phyloP scores from a whole-genome alignment of 2,113 vertebrate species.

The Anseranas semipalmata region DNA sequence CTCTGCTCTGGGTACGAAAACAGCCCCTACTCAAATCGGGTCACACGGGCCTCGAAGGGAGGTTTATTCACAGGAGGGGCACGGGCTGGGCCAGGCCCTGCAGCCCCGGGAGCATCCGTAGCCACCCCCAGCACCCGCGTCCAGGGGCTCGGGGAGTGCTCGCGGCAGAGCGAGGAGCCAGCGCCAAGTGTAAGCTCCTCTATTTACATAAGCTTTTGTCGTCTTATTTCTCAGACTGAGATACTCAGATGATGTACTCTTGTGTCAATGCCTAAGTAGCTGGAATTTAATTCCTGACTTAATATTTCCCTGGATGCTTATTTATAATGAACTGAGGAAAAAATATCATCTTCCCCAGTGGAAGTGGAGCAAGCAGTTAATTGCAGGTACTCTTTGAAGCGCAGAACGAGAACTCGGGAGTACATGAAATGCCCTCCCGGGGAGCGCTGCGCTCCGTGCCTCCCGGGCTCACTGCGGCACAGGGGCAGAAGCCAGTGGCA shows the following conservation, averaged over 20 bases:
- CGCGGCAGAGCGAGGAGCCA: neutral
- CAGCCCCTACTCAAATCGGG: no score
- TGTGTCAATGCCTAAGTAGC: neutral
- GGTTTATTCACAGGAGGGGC: no score
- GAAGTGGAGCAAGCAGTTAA: neutral
- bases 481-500: neutral
- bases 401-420: rapidly evolving
- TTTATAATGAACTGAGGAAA: neutral
- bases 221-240: neutral
- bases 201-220: neutral
- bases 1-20: no score
- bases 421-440: neutral
- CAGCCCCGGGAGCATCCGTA: neutral
- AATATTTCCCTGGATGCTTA: neutral
- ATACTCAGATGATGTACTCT: neutral
- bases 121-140: rapidly evolving
- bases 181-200: neutral
- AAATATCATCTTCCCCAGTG: neutral
- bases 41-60: no score
- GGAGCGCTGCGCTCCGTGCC: neutral
- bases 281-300: neutral
- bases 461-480: rapidly evolving
- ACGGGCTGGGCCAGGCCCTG: neutral
- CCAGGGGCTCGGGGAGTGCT: neutral
- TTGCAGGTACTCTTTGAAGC: neutral